Conservation (phyloP, 1,140 invertebrate genomes). For the Neotoxoptera formosana region DNA sequence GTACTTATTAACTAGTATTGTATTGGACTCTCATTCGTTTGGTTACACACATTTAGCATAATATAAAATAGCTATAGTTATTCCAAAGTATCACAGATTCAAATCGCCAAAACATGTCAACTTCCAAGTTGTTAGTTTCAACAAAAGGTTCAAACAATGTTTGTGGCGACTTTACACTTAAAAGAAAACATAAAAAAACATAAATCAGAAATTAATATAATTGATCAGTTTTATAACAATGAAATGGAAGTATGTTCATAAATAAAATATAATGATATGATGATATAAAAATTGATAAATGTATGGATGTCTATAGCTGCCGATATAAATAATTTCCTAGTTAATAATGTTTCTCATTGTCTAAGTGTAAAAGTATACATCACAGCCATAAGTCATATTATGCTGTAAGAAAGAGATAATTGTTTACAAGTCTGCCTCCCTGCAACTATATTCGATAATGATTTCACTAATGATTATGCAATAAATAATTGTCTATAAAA, state of each 20-base stretch:
- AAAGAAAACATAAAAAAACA: conserved; percentile 21
- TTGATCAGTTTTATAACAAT: conserved; percentile 37
- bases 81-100: conserved; percentile 42
- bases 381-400: conserved; percentile 25
- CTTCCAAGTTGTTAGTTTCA: neutral
- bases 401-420: conserved; percentile 20
- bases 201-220: conserved; percentile 25
- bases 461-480: neutral
- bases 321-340: neutral
- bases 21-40: conserved; percentile 28
- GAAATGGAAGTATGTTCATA: conserved; percentile 49
- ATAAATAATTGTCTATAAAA: conserved; percentile 26
- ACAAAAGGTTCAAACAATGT: neutral
- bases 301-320: neutral
- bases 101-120: neutral
- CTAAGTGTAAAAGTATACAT: neutral
- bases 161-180: neutral
- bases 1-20: conserved; percentile 32
- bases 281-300: conserved; percentile 39
- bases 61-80: conserved; percentile 26
- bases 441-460: neutral
- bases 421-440: conserved; percentile 7
- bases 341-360: neutral
- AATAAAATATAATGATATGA: conserved; percentile 46
- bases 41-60: conserved; percentile 15